Percentiles rank a stretch among this genome's conserved stretches.
Evolutionary conservation across 2,797 vertebrate genomes (phyloP).

Genomic region (Hyperoplus lanceolatus): DNA sequence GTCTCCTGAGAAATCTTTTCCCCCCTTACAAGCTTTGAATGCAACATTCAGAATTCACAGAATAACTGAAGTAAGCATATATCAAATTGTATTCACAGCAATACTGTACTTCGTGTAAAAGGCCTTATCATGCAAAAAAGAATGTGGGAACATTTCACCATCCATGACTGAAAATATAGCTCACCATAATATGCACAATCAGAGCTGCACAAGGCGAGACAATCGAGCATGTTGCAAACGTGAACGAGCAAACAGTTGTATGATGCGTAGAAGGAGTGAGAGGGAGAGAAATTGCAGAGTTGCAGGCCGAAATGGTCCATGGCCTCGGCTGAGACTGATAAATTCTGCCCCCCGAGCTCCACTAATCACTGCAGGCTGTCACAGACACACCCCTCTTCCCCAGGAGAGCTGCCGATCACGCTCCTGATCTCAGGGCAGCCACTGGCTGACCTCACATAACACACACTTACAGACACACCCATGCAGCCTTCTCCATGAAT

Average conservation of each 20-base stretch:
- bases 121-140: conserved; percentile 14
- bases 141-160: conserved; percentile 21
- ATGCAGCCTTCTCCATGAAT: conserved; percentile 28
- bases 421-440: conserved; percentile 65
- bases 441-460: conserved; percentile 46
- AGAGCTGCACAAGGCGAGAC: conserved; percentile 18
- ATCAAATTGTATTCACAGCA: conserved; percentile 30
- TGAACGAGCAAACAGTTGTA: conserved; percentile 42
- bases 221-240: conserved; percentile 28
- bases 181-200: conserved; percentile 1
- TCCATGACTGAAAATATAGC: conserved; percentile 29
- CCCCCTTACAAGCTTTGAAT: conserved; percentile 4
- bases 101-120: conserved; percentile 13
- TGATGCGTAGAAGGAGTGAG: conserved; percentile 64
- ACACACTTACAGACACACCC: conserved; percentile 45
- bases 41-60: conserved; percentile 6
- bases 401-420: conserved; percentile 56
- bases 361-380: conserved; percentile 83
- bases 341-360: conserved; percentile 81
- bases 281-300: conserved; percentile 80
- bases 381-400: conserved; percentile 72
- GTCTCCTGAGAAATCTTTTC: conserved; percentile 10
- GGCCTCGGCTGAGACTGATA: conserved; percentile 82
- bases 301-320: conserved; percentile 75
- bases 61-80: conserved; percentile 30